These are phyloP conservation scores for Epizoanthus stellaris DNA, from an alignment of 92 coral and sea anemone genomes.

Conservation along the genomic window DNA sequence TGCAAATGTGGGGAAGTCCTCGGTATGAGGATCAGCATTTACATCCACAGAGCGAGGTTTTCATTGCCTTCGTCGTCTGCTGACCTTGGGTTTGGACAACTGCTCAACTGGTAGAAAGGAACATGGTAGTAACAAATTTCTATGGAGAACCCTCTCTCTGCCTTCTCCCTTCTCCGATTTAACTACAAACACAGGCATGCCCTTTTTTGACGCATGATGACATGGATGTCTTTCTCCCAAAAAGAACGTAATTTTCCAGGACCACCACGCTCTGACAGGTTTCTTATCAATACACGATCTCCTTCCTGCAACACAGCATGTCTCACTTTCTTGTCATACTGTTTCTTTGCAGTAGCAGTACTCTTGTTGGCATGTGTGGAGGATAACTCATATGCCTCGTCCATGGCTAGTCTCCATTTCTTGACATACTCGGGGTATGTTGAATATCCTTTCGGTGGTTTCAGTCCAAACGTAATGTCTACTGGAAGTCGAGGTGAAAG, in stretches of 20 bases:
- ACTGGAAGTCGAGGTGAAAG: slow-evolving; percentile 11
- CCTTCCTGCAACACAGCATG: slow-evolving; percentile 48
- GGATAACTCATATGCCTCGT: not conserved
- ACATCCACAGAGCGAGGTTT: not conserved
- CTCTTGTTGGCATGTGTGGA: not conserved
- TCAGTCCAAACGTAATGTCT: slow-evolving; percentile 15
- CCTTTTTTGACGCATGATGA: slow-evolving; percentile 48
- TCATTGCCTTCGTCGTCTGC: not conserved
- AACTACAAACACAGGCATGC: slow-evolving; percentile 66
- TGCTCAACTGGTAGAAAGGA: slow-evolving; percentile 11
- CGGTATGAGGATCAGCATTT: not conserved
- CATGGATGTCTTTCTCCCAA: slow-evolving; percentile 67
- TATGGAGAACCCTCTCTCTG: slow-evolving; percentile 5
- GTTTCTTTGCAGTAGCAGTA: slow-evolving; percentile 4
- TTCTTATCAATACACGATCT: slow-evolving; percentile 58
- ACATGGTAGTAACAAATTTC: slow-evolving; percentile 30
- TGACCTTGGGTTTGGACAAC: slow-evolving; percentile 1
- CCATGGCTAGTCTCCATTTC: slow-evolving; percentile 3
- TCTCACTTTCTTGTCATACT: slow-evolving; percentile 49
- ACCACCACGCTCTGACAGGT: slow-evolving; percentile 55
- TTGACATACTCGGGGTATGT: slow-evolving; percentile 3
- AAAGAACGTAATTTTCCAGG: slow-evolving; percentile 66
- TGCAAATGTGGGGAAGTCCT: not conserved
- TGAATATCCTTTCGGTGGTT: not conserved
- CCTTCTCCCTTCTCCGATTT: slow-evolving; percentile 48